Evolutionary conservation across 2,797 vertebrate genomes (phyloP).

Genomic region (Alauda arvensis): DNA sequence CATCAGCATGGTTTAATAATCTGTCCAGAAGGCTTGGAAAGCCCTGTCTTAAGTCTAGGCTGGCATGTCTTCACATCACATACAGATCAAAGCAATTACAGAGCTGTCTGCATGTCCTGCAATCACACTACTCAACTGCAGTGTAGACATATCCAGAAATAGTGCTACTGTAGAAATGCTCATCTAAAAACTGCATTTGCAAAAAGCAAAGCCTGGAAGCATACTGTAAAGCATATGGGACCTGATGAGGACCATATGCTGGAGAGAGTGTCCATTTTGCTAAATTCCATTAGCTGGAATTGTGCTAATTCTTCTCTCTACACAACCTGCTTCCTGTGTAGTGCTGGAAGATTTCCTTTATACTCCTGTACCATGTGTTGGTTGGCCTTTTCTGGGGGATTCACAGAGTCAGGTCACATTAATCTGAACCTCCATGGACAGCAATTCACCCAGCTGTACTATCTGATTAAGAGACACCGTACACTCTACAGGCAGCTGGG

Average conservation of each 20-base stretch:
- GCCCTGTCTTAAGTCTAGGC: neutral
- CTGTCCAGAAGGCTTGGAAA: conserved; percentile 2
- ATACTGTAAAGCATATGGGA: neutral
- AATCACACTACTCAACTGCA: neutral
- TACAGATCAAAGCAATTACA: neutral
- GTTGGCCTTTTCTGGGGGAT: neutral
- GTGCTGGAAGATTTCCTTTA: neutral
- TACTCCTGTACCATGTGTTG: rapidly evolving
- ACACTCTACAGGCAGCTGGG: neutral
- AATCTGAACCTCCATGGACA: neutral
- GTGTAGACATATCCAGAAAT: conserved; percentile 1
- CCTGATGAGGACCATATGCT: conserved; percentile 27
- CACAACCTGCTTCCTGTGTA: neutral
- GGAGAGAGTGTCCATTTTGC: neutral
- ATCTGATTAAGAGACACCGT: neutral
- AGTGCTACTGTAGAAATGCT: conserved; percentile 1
- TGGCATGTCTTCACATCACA: neutral
- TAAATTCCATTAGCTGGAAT: neutral
- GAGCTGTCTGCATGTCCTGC: neutral
- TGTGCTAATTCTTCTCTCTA: neutral
- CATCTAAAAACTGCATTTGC: neutral
- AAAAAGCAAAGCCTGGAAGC: conserved; percentile 8
- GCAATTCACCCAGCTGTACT: neutral
- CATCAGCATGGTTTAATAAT: neutral
- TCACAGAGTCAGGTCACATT: neutral